Evolutionary conservation across 23 tunicate genomes (phyloP).

Genomic region (Oikopleura vanhoeffeni): DNA sequence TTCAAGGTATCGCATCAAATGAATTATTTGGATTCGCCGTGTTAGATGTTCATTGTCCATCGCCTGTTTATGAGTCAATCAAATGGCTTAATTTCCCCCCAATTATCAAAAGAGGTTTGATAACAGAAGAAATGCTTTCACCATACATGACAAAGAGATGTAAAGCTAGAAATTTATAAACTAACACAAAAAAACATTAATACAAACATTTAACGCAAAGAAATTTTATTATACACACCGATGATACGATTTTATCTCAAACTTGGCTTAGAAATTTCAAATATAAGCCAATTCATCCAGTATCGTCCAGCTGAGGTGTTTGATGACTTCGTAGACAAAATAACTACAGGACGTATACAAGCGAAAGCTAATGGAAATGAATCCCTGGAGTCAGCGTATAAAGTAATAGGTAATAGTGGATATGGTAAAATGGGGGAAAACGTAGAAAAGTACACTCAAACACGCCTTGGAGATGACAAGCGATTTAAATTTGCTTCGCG

Average conservation of each 20-base stretch:
- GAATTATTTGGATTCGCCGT: too few species aligned
- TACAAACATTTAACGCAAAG: background rate
- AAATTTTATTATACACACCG: background rate
- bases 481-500: background rate
- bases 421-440: conserved; percentile 8
- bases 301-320: background rate
- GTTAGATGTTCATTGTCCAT: too few species aligned
- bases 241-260: background rate
- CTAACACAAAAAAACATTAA: background rate
- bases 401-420: background rate
- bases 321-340: background rate
- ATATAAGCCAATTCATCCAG: background rate
- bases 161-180: background rate
- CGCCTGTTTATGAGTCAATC: too few species aligned
- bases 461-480: background rate
- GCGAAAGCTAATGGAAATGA: background rate
- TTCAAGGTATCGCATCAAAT: too few species aligned
- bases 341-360: background rate
- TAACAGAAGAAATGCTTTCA: background rate
- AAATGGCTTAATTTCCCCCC: too few species aligned
- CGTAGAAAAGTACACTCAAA: background rate
- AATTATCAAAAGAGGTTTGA: background rate
- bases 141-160: too few species aligned
- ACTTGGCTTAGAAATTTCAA: conserved; percentile 4
- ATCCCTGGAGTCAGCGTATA: background rate